phyloP scores from a whole-genome alignment of 2,797 vertebrate genomes.

The Fundulus diaphanus region DNA sequence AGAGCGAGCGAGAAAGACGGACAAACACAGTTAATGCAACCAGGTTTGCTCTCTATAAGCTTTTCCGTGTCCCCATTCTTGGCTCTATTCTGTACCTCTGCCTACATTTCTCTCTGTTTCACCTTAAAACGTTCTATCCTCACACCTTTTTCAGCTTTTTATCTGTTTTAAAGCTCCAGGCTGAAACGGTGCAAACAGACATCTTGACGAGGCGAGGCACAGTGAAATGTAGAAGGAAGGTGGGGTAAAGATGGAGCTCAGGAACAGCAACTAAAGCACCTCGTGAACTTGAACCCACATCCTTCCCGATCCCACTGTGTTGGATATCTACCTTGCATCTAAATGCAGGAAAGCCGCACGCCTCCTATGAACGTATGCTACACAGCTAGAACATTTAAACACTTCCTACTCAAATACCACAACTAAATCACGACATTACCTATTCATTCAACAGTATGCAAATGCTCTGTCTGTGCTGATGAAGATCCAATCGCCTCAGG shows the following conservation, averaged over 20 bases:
- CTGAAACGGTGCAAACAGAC: conserved; percentile 56
- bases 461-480: neutral
- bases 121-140: neutral
- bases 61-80: conserved; percentile 39
- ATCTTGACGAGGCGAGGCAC: conserved; percentile 38
- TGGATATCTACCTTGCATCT: too few species aligned
- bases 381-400: neutral
- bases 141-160: neutral
- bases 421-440: neutral
- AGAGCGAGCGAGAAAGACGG: conserved; percentile 11
- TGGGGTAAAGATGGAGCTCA: too few species aligned
- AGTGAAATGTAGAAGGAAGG: conserved; percentile 68
- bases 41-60: conserved; percentile 32
- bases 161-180: conserved; percentile 47
- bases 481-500: neutral
- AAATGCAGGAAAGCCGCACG: too few species aligned
- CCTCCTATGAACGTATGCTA: neutral
- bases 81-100: conserved; percentile 28
- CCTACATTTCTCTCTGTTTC: conserved; percentile 20
- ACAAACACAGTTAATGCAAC: conserved; percentile 45
- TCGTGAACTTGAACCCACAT: too few species aligned
- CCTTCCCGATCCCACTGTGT: too few species aligned
- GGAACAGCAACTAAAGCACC: too few species aligned
- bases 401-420: neutral
- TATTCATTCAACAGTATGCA: neutral